These are phyloP conservation scores for Rattus rattus DNA, from an alignment of 2,113 vertebrate species.

Conservation along the genomic window DNA sequence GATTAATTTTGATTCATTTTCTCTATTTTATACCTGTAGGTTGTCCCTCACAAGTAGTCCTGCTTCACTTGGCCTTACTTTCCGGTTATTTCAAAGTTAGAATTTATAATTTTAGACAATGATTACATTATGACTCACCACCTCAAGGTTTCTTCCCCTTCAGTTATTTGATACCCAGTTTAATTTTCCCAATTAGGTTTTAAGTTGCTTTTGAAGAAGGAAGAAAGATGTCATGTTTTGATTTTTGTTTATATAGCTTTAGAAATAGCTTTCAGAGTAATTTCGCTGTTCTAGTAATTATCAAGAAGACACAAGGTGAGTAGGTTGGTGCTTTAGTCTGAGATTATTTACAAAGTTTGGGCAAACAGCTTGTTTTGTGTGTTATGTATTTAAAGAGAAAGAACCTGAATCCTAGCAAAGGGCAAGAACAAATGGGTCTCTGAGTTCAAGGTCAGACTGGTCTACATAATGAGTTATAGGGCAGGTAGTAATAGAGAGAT, in stretches of 20 bases:
- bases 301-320: constrained; percentile 13
- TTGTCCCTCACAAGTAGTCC: not conserved
- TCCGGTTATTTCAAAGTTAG: constrained; percentile 16
- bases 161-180: not conserved
- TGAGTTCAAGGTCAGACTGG: not conserved
- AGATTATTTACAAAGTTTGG: constrained; percentile 28
- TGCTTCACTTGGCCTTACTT: constrained; percentile 25
- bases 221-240: not conserved
- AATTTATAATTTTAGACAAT: constrained; percentile 40
- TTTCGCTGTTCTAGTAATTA: constrained; percentile 44
- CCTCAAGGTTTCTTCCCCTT: not conserved
- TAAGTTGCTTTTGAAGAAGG: constrained; percentile 53
- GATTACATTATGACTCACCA: not conserved
- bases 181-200: not conserved
- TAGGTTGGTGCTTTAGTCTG: not conserved
- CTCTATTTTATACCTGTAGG: not conserved
- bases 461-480: not conserved
- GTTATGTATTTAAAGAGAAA: not conserved
- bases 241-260: constrained; percentile 53
- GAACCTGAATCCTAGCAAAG: not conserved
- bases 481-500: not conserved
- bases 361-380: not conserved
- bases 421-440: not conserved
- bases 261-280: constrained; percentile 28
- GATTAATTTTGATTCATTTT: not conserved